phyloP scores from a whole-genome alignment of 2,113 vertebrate species.

The Epinephelus moara region DNA sequence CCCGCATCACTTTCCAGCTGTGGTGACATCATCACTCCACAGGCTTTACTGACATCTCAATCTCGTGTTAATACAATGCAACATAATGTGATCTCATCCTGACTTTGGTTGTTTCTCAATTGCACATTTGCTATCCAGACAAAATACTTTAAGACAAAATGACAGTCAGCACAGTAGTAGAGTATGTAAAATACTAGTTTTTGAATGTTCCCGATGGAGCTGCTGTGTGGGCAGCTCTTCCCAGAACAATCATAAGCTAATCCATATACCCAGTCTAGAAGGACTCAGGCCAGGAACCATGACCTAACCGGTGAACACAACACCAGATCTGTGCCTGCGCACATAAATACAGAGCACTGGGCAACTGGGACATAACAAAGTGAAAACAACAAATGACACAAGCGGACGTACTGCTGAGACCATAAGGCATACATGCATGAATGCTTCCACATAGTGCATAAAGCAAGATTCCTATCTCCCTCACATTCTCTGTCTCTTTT shows the following conservation, averaged over 20 bases:
- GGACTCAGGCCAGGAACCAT: conserved; percentile 35
- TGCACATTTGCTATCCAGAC: neutral
- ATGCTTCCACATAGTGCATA: conserved; percentile 39
- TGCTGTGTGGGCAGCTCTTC: conserved; percentile 22
- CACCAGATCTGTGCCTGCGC: conserved; percentile 26
- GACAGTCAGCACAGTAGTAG: neutral
- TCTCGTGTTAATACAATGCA: neutral
- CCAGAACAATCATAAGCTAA: conserved; percentile 46
- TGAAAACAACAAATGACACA: conserved; percentile 61
- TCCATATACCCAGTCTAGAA: conserved; percentile 22
- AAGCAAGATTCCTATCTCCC: conserved; percentile 44
- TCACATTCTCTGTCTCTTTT: conserved; percentile 31
- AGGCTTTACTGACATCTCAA: neutral
- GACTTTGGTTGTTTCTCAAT: neutral
- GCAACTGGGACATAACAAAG: conserved; percentile 43
- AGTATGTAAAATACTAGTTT: neutral
- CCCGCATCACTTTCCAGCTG: neutral
- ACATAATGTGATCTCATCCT: neutral
- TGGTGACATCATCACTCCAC: neutral
- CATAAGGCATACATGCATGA: conserved; percentile 46
- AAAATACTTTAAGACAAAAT: neutral
- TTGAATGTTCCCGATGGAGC: conserved; percentile 17
- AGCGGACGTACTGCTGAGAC: conserved; percentile 27
- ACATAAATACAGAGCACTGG: conserved; percentile 36
- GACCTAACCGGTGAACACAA: conserved; percentile 44